These are phyloP conservation scores for Mastigias papua DNA, from an alignment of 30 jellyfish, hydroid and myxozoan species.

Conservation along the genomic window DNA sequence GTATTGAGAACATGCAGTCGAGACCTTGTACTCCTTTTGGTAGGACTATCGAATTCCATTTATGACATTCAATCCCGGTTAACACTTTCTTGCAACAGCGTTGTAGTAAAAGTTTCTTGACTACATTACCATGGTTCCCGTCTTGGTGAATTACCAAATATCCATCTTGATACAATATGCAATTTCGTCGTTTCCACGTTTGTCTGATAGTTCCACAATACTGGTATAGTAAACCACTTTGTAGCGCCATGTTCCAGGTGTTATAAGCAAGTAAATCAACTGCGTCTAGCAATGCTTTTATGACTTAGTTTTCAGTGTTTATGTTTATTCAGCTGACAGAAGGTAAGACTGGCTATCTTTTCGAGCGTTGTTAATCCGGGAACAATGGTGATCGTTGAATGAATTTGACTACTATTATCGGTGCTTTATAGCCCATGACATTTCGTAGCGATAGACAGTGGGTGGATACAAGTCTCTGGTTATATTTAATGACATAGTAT, in stretches of 20 bases:
- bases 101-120: constrained; percentile 7
- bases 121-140: neutral
- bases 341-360: too few species aligned
- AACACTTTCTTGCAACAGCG: constrained; percentile 16
- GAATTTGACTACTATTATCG: too few species aligned
- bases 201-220: constrained; percentile 9
- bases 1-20: constrained; percentile 18
- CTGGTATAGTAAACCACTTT: constrained; percentile 35
- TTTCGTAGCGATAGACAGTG: too few species aligned
- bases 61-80: constrained; percentile 48
- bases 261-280: neutral
- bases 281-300: neutral
- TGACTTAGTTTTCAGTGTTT: neutral
- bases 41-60: constrained; percentile 48
- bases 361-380: too few species aligned
- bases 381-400: too few species aligned
- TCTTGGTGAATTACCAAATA: neutral
- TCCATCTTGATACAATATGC: constrained; percentile 53
- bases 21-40: constrained; percentile 60
- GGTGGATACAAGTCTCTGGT: too few species aligned
- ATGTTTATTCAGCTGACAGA: too few species aligned
- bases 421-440: too few species aligned
- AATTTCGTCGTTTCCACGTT: constrained; percentile 33
- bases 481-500: too few species aligned
- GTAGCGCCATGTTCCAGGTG: neutral